Evolutionary conservation across 2,797 vertebrate genomes (phyloP).

Genomic region (Dallia pectoralis): DNA sequence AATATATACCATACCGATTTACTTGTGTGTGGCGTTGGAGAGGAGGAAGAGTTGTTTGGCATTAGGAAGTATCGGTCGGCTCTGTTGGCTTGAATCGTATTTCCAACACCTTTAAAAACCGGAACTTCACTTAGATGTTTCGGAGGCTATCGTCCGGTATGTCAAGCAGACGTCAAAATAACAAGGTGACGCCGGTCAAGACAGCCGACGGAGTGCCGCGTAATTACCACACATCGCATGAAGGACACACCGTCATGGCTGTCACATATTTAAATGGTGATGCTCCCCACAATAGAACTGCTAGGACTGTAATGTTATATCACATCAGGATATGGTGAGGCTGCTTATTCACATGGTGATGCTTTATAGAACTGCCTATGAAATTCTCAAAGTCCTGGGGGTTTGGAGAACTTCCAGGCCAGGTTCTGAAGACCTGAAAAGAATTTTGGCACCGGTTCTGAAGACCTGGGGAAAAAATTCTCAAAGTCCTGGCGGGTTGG

Average conservation of each 20-base stretch:
- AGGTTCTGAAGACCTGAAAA: no score
- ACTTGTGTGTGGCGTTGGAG: background rate
- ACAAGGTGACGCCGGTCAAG: background rate
- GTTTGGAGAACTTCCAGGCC: no score
- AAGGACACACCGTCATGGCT: conserved; percentile 23
- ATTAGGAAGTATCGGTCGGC: background rate
- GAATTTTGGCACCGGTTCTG: no score
- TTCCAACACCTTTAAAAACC: background rate
- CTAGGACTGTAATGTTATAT: conserved; percentile 43
- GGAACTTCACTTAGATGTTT: background rate
- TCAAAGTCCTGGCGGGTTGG: no score
- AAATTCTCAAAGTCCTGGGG: no score
- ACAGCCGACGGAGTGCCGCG: conserved; percentile 24
- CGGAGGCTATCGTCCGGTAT: background rate
- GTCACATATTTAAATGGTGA: conserved; percentile 30
- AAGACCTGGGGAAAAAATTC: no score
- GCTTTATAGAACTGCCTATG: no score
- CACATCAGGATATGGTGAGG: conserved; percentile 15
- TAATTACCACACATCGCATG: conserved; percentile 36
- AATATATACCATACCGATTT: no score
- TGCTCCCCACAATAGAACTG: conserved; percentile 46
- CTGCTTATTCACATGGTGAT: no score
- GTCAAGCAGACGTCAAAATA: background rate
- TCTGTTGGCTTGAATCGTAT: background rate
- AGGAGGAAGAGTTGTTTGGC: background rate